phyloP scores from a whole-genome alignment of 2,797 vertebrate species.

The Hippopotamyrus pictus region DNA sequence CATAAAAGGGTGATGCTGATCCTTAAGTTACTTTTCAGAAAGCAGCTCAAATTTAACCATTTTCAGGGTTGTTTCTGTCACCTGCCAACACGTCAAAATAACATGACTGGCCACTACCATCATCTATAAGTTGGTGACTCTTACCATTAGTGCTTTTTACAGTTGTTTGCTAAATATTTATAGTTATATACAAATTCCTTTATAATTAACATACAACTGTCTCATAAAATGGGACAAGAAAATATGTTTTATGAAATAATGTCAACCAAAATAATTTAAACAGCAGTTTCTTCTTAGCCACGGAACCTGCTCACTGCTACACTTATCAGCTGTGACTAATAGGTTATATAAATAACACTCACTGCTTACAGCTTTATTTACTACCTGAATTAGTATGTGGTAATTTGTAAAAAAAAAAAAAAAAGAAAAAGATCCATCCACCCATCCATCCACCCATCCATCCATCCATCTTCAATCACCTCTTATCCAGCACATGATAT shows the following conservation, averaged over 20 bases:
- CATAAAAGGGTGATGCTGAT: neutral
- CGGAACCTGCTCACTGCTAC: neutral
- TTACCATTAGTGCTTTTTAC: neutral
- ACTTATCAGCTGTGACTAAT: neutral
- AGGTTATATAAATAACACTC: neutral
- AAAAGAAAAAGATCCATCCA: neutral
- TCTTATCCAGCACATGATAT: neutral
- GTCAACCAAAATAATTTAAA: neutral
- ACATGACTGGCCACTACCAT: neutral
- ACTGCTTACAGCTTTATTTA: neutral
- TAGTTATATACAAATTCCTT: neutral
- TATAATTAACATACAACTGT: neutral
- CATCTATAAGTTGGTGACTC: neutral
- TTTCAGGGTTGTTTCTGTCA: neutral
- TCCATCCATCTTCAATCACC: neutral
- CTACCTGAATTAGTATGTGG: neutral
- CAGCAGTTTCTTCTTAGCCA: neutral
- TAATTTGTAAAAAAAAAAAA: neutral
- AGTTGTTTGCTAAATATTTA: neutral
- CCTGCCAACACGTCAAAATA: neutral
- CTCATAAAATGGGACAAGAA: neutral
- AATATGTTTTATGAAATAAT: neutral
- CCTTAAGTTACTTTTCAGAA: neutral
- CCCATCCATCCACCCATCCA: neutral
- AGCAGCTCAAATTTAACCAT: neutral